Evolutionary conservation across 2,888 invertebrate genomes (phyloP).

Genomic region (Hydrotaea cyrtoneurina): DNA sequence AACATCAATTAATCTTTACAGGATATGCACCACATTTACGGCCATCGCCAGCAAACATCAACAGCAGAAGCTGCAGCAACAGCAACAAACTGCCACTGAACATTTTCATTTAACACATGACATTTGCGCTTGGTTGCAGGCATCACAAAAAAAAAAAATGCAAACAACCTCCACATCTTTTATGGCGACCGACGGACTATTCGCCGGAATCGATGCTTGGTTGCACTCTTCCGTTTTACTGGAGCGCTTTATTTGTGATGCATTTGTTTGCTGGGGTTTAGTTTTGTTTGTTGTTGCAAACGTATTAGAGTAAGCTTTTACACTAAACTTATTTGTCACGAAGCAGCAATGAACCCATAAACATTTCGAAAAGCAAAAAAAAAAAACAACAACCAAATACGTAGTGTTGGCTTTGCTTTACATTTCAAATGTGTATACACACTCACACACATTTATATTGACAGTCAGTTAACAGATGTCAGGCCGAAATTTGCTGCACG

Average conservation of each 20-base stretch:
- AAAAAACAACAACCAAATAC: slow-evolving; percentile 45
- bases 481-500: slow-evolving; percentile 15
- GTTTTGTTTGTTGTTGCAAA: not conserved
- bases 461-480: not conserved
- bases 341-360: slow-evolving; percentile 64
- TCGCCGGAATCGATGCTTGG: not conserved
- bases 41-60: slow-evolving; percentile 8
- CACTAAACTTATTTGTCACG: slow-evolving; percentile 62
- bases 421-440: no score
- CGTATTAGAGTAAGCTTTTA: slow-evolving; percentile 11
- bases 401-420: slow-evolving; percentile 28
- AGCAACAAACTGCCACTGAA: slow-evolving; percentile 27
- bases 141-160: no score
- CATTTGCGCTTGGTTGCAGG: not conserved
- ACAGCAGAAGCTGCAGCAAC: no score
- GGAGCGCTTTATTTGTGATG: slow-evolving; percentile 10
- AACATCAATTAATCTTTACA: slow-evolving; percentile 66
- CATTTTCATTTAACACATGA: slow-evolving; percentile 15
- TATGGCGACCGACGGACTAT: not conserved
- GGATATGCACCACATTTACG: slow-evolving; percentile 64
- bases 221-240: not conserved
- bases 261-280: not conserved
- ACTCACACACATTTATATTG: no score
- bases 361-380: no score
- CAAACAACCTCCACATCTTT: not conserved